Evolutionary conservation across 2,797 vertebrate species (phyloP).

Genomic region (Anguilla pacifica): DNA sequence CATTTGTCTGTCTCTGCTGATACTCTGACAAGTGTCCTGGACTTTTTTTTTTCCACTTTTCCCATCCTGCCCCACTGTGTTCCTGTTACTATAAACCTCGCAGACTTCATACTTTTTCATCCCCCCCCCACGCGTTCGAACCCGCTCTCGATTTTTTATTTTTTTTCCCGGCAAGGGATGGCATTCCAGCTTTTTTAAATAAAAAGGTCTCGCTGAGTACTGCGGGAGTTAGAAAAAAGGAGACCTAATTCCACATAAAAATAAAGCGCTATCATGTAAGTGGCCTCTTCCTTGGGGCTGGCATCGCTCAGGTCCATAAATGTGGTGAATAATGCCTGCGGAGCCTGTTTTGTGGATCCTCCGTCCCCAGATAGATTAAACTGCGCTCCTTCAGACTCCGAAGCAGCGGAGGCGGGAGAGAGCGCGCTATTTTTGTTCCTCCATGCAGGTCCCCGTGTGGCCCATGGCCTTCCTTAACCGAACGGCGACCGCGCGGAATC

Average conservation of each 20-base stretch:
- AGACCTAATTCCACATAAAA: not conserved
- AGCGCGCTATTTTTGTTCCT: not conserved
- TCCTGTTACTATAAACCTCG: not conserved
- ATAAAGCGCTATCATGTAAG: not conserved
- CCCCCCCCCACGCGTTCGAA: not conserved
- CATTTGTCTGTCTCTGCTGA: slow-evolving; percentile 4
- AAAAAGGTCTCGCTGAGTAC: not conserved
- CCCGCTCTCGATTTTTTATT: not conserved
- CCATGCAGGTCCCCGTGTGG: not conserved
- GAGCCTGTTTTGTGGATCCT: not conserved
- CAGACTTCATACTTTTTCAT: not conserved
- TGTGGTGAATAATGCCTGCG: not conserved
- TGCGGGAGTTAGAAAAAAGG: not conserved
- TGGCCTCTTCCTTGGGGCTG: not conserved
- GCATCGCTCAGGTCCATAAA: not conserved
- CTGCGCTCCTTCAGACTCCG: not conserved
- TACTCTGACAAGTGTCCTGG: not conserved
- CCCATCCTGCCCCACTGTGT: not conserved
- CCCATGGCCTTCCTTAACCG: not conserved
- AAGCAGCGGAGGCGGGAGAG: not conserved
- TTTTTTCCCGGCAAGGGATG: not conserved
- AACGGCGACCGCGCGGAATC: not conserved
- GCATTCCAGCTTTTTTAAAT: not conserved
- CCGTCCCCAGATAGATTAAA: not conserved
- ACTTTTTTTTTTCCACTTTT: not conserved